These are phyloP conservation scores for Gavia stellata DNA, from an alignment of 2,113 vertebrate species.

Conservation along the genomic window DNA sequence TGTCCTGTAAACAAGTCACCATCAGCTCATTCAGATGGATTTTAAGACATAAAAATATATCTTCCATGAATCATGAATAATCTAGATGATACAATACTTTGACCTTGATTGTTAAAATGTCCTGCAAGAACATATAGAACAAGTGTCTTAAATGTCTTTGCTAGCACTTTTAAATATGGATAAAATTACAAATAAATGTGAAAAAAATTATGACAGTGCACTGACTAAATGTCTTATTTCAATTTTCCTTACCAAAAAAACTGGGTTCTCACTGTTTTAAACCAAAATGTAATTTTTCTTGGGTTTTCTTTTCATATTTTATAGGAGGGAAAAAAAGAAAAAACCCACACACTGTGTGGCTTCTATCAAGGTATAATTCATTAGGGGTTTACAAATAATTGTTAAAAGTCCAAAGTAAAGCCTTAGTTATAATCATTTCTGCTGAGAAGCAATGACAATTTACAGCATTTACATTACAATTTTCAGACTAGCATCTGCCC, in stretches of 20 bases:
- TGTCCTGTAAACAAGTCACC: not conserved
- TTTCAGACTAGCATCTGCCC: not conserved
- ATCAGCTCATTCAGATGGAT: not conserved
- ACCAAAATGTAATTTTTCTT: not conserved
- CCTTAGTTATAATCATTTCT: not conserved
- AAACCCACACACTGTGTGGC: not conserved
- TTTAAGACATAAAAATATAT: not conserved
- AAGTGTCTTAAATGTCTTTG: not conserved
- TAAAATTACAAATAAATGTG: not conserved
- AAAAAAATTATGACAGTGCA: not conserved
- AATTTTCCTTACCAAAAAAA: not conserved
- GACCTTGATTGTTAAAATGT: not conserved
- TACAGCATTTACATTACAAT: not conserved
- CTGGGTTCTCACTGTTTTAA: not conserved
- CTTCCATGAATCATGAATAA: not conserved
- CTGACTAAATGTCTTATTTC: not conserved
- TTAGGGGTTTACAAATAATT: not conserved
- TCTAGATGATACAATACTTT: not conserved
- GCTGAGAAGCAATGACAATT: not conserved
- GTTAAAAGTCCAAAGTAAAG: not conserved
- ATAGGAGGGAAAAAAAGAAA: fast-evolving
- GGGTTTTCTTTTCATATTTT: not conserved
- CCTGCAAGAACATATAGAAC: not conserved
- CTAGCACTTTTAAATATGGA: not conserved
- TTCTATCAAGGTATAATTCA: not conserved